Evolutionary conservation across 2,888 invertebrate genomes (phyloP), one percentile per base, ranked within the genome.

Genomic region (Dimorphilus gyrociliatus): DNA sequence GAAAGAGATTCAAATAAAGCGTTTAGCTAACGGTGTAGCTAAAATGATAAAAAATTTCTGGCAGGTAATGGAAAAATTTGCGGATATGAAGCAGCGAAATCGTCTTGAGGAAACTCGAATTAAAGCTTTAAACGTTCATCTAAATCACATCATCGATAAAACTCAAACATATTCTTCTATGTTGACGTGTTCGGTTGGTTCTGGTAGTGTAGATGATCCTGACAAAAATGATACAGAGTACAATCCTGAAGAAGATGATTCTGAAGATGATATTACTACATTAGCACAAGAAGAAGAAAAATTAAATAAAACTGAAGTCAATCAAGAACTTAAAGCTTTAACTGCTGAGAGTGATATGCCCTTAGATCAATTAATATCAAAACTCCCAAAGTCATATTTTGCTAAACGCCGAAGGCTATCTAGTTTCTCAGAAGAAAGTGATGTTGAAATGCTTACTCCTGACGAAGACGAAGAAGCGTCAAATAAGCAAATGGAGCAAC

Each of bases 121-220:
- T 60, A 78, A 81, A 55, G 90, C 88, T 1, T 68, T 94, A 34
- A 92, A 94, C 69, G 79, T 88, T 54, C 94, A 94, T 65, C 71
- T 97, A 37, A 84, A 84, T 63, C 90, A 90, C 60, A 88, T 97
- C 55, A 92, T 97, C 35, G 92, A 90, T 64, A 85, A 88, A 66
- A 92, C 94, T 0, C 94, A 97, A 64, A 86, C 85, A 56, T 92
- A 88, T 69, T 88, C 88, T 19, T 45, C 55, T 8, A 61, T 61
- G 60, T 35, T 64, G 28, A 53, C 61, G 34, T 13, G 15, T 35
- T 19, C 5, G n/a, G 10, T 10, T 35, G 5, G 33, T 7, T 7
- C 34, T 7, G 25, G 27, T 7, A 26, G 23, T 8, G 23, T 32
- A 5, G 7, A 7, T 8, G 6, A 10, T 34, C 16, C 12, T 27